Evolutionary conservation across 2,797 vertebrate species (phyloP).

Genomic region (Pangasius krempfi): DNA sequence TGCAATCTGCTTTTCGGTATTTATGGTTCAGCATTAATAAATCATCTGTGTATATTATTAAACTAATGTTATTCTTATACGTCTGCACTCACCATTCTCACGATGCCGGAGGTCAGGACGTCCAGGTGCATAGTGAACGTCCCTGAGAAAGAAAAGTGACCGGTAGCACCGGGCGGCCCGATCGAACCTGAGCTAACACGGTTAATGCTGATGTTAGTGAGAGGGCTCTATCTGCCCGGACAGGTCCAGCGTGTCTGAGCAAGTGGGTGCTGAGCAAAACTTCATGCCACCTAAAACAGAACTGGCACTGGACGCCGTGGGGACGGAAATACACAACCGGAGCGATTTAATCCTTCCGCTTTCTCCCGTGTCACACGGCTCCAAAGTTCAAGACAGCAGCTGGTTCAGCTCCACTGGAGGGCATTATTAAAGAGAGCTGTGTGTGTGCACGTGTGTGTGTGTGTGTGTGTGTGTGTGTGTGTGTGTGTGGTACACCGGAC

Average conservation of each 20-base stretch:
- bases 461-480: conserved; percentile 17
- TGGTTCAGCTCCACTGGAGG: conserved; percentile 32
- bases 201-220: not conserved
- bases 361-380: not conserved
- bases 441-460: not conserved
- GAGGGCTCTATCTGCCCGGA: not conserved
- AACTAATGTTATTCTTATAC: not conserved
- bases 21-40: too few relatives aligned
- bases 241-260: not conserved
- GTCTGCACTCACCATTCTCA: conserved; percentile 53
- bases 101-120: conserved; percentile 35
- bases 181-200: conserved; percentile 18
- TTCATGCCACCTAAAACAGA: conserved; percentile 50
- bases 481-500: not conserved
- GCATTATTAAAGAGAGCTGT: not conserved
- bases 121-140: conserved; percentile 52
- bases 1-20: not conserved
- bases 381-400: conserved; percentile 12
- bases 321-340: conserved; percentile 58
- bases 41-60: not conserved
- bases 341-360: conserved; percentile 60
- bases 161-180: not conserved
- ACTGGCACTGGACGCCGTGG: conserved; percentile 43
- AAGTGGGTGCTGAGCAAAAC: conserved; percentile 48
- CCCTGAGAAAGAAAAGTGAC: not conserved